Percentiles rank a stretch among this genome's conserved stretches.
These are phyloP conservation scores for Cecidostiba fungosa DNA, from an alignment of 2,888 invertebrate species.

Conservation along the genomic window DNA sequence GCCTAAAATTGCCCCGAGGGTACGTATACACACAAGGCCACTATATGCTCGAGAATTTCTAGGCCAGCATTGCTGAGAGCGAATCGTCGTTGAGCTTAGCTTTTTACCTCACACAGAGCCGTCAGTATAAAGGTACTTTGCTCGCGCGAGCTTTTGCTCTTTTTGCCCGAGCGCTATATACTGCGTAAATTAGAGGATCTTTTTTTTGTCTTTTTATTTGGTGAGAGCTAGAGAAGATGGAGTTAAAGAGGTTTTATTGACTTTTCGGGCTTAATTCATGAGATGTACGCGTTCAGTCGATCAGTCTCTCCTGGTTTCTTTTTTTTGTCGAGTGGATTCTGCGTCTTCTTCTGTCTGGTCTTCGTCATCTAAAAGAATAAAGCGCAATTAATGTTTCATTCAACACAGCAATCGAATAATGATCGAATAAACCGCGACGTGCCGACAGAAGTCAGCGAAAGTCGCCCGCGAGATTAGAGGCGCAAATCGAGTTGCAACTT, in stretches of 20 bases:
- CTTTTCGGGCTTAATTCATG: not conserved
- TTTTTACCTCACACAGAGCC: not conserved
- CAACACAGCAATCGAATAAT: too few relatives aligned
- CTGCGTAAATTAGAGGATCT: not conserved
- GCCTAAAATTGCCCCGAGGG: constrained; percentile 23
- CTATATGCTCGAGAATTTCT: not conserved
- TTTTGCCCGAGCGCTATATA: not conserved
- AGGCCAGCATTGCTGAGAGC: not conserved
- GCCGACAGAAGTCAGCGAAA: not conserved
- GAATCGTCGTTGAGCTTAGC: not conserved
- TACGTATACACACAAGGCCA: not conserved
- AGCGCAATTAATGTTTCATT: too few relatives aligned
- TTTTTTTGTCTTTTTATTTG: not conserved
- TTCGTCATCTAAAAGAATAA: not conserved
- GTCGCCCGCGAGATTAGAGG: not conserved
- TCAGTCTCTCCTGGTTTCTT: too few relatives aligned
- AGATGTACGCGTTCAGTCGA: not conserved
- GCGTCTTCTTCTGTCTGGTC: not conserved
- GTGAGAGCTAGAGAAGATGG: not conserved
- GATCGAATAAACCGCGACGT: not conserved
- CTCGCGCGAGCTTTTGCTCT: not conserved
- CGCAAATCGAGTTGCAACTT: not conserved
- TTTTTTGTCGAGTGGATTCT: not conserved
- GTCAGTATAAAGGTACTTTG: not conserved
- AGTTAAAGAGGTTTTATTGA: constrained; percentile 11